These are phyloP conservation scores for Semnornis frantzii DNA, from an alignment of 2,113 vertebrate species.

Conservation along the genomic window DNA sequence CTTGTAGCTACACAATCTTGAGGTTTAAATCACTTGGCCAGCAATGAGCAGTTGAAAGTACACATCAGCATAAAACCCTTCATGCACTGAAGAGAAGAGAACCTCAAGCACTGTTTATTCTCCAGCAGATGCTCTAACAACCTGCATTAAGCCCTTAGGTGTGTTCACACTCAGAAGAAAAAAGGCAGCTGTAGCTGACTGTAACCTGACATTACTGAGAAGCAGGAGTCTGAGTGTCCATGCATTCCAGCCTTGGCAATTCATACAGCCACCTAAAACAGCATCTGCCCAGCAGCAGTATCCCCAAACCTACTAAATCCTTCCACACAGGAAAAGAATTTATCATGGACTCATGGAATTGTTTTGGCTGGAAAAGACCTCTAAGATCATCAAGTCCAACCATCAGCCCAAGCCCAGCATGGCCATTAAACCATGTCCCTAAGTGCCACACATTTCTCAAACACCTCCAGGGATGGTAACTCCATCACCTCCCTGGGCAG, in stretches of 20 bases:
- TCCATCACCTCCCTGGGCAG: too few relatives aligned
- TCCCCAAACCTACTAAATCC: not conserved
- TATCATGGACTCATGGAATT: too few relatives aligned
- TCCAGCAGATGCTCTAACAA: not conserved
- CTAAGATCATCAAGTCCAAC: too few relatives aligned
- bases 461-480: too few relatives aligned
- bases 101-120: not conserved
- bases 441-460: too few relatives aligned
- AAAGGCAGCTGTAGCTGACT: not conserved
- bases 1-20: not conserved
- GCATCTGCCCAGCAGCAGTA: not conserved
- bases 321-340: not conserved
- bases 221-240: not conserved
- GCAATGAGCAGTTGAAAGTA: not conserved
- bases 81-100: not conserved
- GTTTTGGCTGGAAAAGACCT: too few relatives aligned
- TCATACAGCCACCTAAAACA: not conserved
- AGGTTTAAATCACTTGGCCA: slow-evolving; percentile 5
- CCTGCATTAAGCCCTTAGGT: not conserved
- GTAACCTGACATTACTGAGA: not conserved
- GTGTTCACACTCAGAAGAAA: not conserved
- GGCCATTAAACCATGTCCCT: too few relatives aligned
- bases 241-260: not conserved
- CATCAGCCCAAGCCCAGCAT: too few relatives aligned
- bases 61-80: not conserved